Evolutionary conservation across 2,797 vertebrate genomes (phyloP).

Genomic region (Enteromius viviparus): DNA sequence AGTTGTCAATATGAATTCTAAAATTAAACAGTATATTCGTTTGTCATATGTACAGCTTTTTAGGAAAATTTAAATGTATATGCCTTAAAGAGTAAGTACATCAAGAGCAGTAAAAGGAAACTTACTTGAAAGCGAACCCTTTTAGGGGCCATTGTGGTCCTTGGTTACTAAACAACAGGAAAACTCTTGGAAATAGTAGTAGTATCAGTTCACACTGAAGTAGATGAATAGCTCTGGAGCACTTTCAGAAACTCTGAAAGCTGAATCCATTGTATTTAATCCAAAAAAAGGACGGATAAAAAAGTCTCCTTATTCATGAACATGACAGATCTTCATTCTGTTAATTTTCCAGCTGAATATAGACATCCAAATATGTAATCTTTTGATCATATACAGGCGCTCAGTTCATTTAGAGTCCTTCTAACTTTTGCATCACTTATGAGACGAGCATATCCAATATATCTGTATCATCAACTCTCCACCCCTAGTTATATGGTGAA

Average conservation of each 20-base stretch:
- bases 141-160: constrained; percentile 35
- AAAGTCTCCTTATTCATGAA: constrained; percentile 43
- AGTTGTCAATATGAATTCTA: background rate
- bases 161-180: background rate
- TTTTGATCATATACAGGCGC: constrained; percentile 1
- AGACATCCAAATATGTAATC: background rate
- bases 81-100: constrained; percentile 17
- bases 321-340: constrained; percentile 10
- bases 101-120: background rate
- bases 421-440: background rate
- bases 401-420: background rate
- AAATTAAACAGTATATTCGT: background rate
- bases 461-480: background rate
- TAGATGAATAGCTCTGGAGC: background rate
- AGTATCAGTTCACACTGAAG: background rate
- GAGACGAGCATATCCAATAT: background rate
- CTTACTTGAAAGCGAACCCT: constrained; percentile 58
- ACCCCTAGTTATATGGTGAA: background rate
- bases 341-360: background rate
- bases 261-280: constrained; percentile 20
- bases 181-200: background rate
- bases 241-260: background rate
- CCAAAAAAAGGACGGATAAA: constrained; percentile 39
- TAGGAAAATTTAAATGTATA: background rate
- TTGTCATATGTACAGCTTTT: background rate